Evolutionary conservation across 2,113 vertebrate species (phyloP), one percentile per base, ranked within the genome.

Genomic region (Phalacrocorax aristotelis): DNA sequence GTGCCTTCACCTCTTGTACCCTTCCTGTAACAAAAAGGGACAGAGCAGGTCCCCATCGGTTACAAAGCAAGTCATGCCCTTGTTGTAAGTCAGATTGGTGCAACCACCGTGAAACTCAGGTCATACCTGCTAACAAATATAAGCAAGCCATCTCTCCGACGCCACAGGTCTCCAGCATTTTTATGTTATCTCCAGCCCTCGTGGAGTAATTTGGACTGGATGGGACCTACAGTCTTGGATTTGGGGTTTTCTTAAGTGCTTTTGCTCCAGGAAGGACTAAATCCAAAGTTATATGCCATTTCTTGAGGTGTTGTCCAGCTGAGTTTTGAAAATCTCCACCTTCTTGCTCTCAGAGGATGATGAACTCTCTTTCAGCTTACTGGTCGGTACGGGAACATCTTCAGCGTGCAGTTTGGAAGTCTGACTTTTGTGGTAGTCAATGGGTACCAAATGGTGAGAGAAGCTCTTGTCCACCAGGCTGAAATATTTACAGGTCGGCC

Each of bases 361-460:
- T 57, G 57, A 81, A 26, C 58, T 95, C 54, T 96, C 70, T 96
- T 97, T 54, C 98, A 99, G 99, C 96, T 99, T 3, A 98, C 97
- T 9, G 96, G 97, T 82, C 96, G 36, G 68, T 99, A 99, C 1
- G 98, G 99, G 87, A 98, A 99, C 79, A 72, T 99, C 86, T 98
- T 98, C 93, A 98, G 98, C 6, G 46, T 99, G 58, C 94, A 98
- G 55, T 83, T 99, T 57, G 98, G 99, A 38, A 72, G 87, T 13
- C 38, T 98, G 61, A 97, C 97, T 85, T 93, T 97, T 10, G 98
- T 99, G 83, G 79, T 98, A 76, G 75, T 99, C 85, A 98, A 94
- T 0, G 98, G 99, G 26, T 98, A 98, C 91, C 98, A 98, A 87
- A 98, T 98, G 98, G 98, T 99, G 94, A 99, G 98, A 96, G 99